Conservation (phyloP, 2,797 vertebrate genomes). For the Borostomias antarcticus region DNA sequence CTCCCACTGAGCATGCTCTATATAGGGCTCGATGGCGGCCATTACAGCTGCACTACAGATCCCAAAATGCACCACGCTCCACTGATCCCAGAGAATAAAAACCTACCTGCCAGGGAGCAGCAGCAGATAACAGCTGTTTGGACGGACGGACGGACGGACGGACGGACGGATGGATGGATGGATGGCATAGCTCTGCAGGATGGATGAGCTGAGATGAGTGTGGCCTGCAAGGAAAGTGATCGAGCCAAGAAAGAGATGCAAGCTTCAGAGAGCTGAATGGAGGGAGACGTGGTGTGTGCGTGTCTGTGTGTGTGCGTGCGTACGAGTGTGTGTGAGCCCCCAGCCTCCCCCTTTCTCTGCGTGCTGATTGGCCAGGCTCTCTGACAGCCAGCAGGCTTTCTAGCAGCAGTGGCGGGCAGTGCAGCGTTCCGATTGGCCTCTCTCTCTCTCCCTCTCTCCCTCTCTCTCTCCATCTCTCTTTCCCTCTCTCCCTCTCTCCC, state of each 20-base stretch:
- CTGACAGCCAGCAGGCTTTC: slow-evolving; percentile 7
- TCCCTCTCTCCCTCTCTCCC: background rate
- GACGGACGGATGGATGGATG: too few species aligned
- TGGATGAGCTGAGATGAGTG: too few species aligned
- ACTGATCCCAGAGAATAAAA: background rate
- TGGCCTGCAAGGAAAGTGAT: too few species aligned
- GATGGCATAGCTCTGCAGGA: too few species aligned
- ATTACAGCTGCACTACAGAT: background rate
- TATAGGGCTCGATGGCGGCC: background rate
- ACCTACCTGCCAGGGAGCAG: too few species aligned
- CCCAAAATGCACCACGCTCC: background rate
- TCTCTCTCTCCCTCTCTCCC: background rate
- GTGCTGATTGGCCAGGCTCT: slow-evolving; percentile 5
- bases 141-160: too few species aligned
- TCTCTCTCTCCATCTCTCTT: background rate
- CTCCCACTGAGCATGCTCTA: background rate
- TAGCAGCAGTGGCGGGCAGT: background rate
- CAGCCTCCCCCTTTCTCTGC: background rate
- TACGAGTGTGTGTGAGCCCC: background rate
- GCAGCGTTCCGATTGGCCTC: background rate
- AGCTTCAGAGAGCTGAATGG: too few species aligned
- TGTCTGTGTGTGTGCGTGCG: slow-evolving; percentile 2
- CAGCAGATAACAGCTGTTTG: too few species aligned
- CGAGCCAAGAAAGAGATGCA: too few species aligned
- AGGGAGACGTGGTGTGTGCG: background rate